These are phyloP conservation scores for Phymorhynchus buccinoides DNA, from an alignment of 1,140 invertebrate genomes.

Conservation along the genomic window DNA sequence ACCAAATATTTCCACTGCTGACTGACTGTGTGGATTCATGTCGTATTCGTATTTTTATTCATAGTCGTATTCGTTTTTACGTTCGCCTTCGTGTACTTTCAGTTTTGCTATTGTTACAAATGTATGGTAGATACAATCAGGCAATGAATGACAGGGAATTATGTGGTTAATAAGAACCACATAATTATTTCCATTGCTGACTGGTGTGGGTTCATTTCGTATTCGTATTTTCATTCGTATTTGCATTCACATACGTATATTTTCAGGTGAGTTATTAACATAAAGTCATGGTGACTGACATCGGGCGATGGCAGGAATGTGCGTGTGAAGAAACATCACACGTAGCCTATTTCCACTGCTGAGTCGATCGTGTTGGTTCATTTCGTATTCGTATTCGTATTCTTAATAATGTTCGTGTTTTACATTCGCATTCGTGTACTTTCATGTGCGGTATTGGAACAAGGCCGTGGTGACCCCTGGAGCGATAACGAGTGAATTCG, in stretches of 20 bases:
- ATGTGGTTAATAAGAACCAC: neutral
- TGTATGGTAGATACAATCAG: neutral
- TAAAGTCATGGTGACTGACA: neutral
- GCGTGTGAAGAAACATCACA: neutral
- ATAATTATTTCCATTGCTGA: neutral
- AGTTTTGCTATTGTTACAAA: neutral
- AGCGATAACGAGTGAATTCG: too few relatives aligned
- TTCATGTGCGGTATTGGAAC: conserved; percentile 78
- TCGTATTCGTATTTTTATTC: too few relatives aligned
- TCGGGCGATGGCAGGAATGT: neutral
- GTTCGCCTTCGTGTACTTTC: neutral
- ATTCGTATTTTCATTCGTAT: too few relatives aligned
- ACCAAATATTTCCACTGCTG: neutral
- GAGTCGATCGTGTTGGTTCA: neutral
- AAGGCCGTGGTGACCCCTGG: too few relatives aligned
- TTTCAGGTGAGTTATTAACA: neutral
- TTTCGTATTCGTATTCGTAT: too few relatives aligned
- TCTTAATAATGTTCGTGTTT: too few relatives aligned
- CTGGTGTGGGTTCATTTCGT: neutral
- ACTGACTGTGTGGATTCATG: neutral
- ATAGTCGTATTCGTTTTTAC: too few relatives aligned
- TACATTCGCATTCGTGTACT: too few relatives aligned
- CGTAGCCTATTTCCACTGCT: neutral
- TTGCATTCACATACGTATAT: neutral
- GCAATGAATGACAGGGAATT: neutral